phyloP scores from a whole-genome alignment of 1,140 invertebrate genomes.

The Bombus confusus region DNA sequence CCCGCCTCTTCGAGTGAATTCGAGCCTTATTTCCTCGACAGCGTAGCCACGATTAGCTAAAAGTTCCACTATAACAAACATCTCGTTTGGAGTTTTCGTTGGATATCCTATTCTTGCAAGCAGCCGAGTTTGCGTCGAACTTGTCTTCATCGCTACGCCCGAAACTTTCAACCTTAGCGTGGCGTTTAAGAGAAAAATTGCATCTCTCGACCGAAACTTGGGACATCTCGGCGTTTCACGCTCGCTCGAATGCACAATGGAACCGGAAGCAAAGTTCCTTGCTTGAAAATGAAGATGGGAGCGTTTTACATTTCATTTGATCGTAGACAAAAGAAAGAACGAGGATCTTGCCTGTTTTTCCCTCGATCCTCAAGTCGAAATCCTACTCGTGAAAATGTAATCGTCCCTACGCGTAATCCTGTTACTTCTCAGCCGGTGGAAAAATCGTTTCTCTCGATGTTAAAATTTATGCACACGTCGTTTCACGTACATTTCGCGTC shows the following conservation, averaged over 20 bases:
- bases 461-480: neutral
- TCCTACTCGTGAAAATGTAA: neutral
- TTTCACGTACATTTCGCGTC: neutral
- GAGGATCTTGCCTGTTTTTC: neutral
- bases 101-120: constrained; percentile 41
- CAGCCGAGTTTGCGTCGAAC: constrained; percentile 35
- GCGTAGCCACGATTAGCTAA: constrained; percentile 47
- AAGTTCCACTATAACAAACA: constrained; percentile 56
- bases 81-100: constrained; percentile 57
- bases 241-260: neutral
- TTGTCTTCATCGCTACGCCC: constrained; percentile 48
- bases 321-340: neutral
- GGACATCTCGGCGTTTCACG: constrained; percentile 21
- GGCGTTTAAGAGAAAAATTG: constrained; percentile 59
- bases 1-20: constrained; percentile 33
- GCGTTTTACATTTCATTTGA: constrained; percentile 40
- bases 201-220: constrained; percentile 35
- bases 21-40: constrained; percentile 20
- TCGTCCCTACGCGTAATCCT: neutral
- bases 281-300: constrained; percentile 30
- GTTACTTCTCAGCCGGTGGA: too few relatives aligned
- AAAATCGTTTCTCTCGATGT: neutral
- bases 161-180: constrained; percentile 50
- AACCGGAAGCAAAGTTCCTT: constrained; percentile 33
- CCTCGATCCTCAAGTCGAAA: neutral